A percentile compares a stretch with the other conserved stretches of the same genome.
Conservation (phyloP, 2,797 vertebrate genomes). For the Characodon lateralis region DNA sequence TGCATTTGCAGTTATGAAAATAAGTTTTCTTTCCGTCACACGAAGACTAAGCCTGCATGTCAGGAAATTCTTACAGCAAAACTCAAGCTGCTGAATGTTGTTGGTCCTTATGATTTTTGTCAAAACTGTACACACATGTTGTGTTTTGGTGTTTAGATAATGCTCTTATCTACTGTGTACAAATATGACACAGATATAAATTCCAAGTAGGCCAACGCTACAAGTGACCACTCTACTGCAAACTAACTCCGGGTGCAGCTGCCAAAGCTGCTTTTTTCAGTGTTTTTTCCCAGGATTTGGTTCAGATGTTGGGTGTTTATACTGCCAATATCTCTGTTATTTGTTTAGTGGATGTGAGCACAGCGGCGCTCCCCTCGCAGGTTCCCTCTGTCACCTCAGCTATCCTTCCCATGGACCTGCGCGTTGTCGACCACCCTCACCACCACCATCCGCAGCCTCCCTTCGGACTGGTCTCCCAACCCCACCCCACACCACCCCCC, state of each 20-base stretch:
- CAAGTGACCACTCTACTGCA: background rate
- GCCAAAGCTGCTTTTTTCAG: conserved; percentile 7
- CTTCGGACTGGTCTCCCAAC: conserved; percentile 68
- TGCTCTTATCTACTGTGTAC: conserved; percentile 40
- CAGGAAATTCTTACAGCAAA: conserved; percentile 60
- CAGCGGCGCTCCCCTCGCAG: conserved; percentile 73
- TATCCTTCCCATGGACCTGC: conserved; percentile 79
- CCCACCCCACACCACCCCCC: conserved; percentile 49
- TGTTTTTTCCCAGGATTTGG: conserved; percentile 20
- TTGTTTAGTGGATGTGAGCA: conserved; percentile 71
- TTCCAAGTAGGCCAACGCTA: conserved; percentile 19
- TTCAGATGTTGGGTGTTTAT: conserved; percentile 27
- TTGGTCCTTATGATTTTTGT: conserved; percentile 1
- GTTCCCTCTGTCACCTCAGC: conserved; percentile 65
- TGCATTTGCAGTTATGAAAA: conserved; percentile 5
- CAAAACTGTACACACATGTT: conserved; percentile 18
- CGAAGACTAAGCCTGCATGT: conserved; percentile 28
- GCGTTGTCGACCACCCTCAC: conserved; percentile 69
- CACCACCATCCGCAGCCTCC: conserved; percentile 65
- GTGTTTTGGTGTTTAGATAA: conserved; percentile 36
- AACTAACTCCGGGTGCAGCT: conserved; percentile 20
- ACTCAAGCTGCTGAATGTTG: conserved; percentile 54
- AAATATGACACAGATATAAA: conserved; percentile 35
- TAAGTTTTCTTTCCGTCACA: background rate
- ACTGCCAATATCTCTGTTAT: background rate